Evolutionary conservation across 2,797 vertebrate genomes (phyloP), one percentile per base, ranked within the genome.

Genomic region (Gymnopithys bicolor): DNA sequence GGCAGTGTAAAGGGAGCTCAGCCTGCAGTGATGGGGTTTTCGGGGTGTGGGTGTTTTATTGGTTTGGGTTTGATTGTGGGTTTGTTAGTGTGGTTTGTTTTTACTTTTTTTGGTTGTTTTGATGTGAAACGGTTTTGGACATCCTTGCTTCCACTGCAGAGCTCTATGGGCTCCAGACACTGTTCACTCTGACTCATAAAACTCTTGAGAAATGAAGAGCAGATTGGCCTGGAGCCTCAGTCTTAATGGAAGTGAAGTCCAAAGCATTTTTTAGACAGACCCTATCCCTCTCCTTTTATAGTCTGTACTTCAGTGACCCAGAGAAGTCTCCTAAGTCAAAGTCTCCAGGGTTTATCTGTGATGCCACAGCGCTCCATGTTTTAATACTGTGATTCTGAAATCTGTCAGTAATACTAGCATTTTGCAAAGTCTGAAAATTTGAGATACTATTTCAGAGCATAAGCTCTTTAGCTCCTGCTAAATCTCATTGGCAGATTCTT

Each of bases 131-230:
- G 1, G 2, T 27, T 74, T n/a, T 19, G 30, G 41, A 35, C 14
- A 0, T 7, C 10, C 13, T 53, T 52, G 18, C n/a, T 77, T 70
- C 28, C 9, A 2, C 18, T 33, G 41, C 15, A 21, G 80, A 81
- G 30, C 21, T 48, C 15, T 32, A 0, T 27, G 33, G 37, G 28
- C 52, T 76, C 25, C 1, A 4, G 18, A 7, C 8, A 2, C 1
- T 0, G 13, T 55, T 80, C 5, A 2, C 13, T 76, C 13, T 55
- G 63, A 10, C 22, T 39, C 3, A 0, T 33, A 64, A 53, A 70
- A 33, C 62, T 37, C 28, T 11, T 52, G 23, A 69, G 79, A 67
- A 79, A 18, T 7, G 23, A 78, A 41, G 67, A 32, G 55, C 8
- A 67, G 11, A 9, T 48, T 7, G 15, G 33, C 53, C 25, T 55